A percentile compares a stretch with the other conserved stretches of the same genome.
phyloP scores from a whole-genome alignment of 1,140 invertebrate genomes.

The Sitobion miscanthi region DNA sequence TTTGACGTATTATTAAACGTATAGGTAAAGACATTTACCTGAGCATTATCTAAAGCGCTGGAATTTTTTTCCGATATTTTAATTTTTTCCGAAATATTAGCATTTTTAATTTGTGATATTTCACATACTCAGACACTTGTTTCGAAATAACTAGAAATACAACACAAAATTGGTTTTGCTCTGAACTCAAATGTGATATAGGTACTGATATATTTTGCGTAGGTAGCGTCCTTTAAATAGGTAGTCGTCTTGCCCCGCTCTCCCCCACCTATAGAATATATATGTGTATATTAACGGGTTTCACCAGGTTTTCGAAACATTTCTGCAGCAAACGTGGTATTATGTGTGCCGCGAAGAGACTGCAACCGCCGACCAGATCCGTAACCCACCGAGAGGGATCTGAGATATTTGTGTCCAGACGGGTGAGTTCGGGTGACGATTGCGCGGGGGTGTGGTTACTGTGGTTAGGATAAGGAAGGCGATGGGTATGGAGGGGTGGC shows the following conservation, averaged over 20 bases:
- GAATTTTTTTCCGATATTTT: too few relatives aligned
- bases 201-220: background rate
- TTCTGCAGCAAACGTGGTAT: background rate
- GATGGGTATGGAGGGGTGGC: background rate
- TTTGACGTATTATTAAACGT: too few relatives aligned
- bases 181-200: background rate
- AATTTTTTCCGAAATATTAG: background rate
- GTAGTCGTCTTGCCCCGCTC: background rate
- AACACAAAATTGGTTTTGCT: too few relatives aligned
- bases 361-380: background rate
- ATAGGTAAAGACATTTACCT: background rate
- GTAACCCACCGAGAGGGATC: background rate
- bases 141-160: background rate
- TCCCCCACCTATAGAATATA: too few relatives aligned
- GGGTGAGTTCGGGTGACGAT: background rate
- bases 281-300: background rate
- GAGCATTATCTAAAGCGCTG: too few relatives aligned
- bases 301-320: background rate
- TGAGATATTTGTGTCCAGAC: background rate
- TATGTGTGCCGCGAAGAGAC: too few relatives aligned
- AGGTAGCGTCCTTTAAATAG: background rate
- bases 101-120: too few relatives aligned
- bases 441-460: background rate
- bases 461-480: background rate
- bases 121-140: too few relatives aligned